phyloP scores from a whole-genome alignment of 2,797 vertebrate genomes.

The Protonibea diacanthus region DNA sequence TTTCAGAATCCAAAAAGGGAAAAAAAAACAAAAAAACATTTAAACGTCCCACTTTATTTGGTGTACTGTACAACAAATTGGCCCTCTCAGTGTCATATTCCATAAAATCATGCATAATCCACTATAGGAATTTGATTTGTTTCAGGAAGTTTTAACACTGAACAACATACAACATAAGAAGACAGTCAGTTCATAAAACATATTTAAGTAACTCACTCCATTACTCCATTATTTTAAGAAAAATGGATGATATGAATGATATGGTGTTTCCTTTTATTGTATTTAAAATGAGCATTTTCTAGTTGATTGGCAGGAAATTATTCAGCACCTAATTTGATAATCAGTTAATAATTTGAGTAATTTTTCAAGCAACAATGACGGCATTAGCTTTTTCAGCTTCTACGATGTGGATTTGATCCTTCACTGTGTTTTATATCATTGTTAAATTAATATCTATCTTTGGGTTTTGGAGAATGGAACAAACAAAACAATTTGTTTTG shows the following conservation, averaged over 20 bases:
- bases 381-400: no score
- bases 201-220: not conserved
- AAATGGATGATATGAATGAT: not conserved
- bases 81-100: no score
- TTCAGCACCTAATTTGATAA: not conserved
- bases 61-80: not conserved
- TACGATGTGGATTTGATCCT: no score
- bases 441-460: not conserved
- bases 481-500: not conserved
- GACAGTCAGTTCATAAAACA: not conserved
- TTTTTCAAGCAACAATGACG: no score
- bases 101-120: no score
- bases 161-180: not conserved
- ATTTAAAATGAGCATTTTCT: not conserved
- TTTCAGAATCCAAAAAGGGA: not conserved
- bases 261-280: not conserved
- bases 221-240: not conserved
- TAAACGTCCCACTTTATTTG: not conserved
- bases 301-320: not conserved
- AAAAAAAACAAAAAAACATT: not conserved
- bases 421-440: not conserved
- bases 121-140: not conserved
- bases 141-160: not conserved
- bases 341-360: no score
- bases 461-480: not conserved